A percentile compares a stretch with the other conserved stretches of the same genome.
phyloP scores from a whole-genome alignment of 2,888 invertebrate genomes.

The Stegana nigrithorax region DNA sequence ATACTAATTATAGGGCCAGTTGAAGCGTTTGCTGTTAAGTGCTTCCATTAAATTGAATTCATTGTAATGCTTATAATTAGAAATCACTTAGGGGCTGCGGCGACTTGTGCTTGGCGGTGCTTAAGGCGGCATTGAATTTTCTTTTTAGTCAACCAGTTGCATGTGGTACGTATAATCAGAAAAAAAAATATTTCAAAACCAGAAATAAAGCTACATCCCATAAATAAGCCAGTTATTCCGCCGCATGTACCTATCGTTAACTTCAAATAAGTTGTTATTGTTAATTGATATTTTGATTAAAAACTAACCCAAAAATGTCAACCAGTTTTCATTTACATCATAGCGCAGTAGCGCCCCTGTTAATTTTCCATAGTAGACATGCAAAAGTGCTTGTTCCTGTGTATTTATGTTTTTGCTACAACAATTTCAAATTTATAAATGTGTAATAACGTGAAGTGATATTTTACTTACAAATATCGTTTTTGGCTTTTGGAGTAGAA shows the following conservation, averaged over 20 bases:
- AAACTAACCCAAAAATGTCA: slow-evolving; percentile 73
- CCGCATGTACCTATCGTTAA: slow-evolving; percentile 75
- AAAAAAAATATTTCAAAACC: slow-evolving; percentile 73
- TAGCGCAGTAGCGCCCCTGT: slow-evolving; percentile 74
- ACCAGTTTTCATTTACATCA: slow-evolving; percentile 77
- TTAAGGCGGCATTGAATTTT: slow-evolving; percentile 48
- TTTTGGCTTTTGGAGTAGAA: slow-evolving; percentile 63
- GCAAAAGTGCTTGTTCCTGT: slow-evolving; percentile 72
- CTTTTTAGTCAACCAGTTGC: slow-evolving; percentile 55
- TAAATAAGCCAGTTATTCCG: slow-evolving; percentile 76
- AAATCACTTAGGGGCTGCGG: slow-evolving; percentile 15
- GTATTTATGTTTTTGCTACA: slow-evolving; percentile 11
- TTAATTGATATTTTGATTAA: not conserved
- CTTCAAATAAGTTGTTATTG: slow-evolving; percentile 13
- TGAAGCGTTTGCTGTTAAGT: slow-evolving; percentile 8
- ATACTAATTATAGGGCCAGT: slow-evolving; percentile 39
- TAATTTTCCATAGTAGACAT: slow-evolving; percentile 76
- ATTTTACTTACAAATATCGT: no score
- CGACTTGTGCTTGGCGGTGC: slow-evolving; percentile 29
- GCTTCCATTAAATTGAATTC: no score
- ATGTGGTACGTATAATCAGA: slow-evolving; percentile 56
- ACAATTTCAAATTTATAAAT: not conserved
- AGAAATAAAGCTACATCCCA: slow-evolving; percentile 78
- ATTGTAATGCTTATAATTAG: not conserved
- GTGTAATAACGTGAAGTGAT: not conserved